Base-by-base conservation (phyloP, 1,140 invertebrate genomes). In the Pristionchus pacificus region DNA sequence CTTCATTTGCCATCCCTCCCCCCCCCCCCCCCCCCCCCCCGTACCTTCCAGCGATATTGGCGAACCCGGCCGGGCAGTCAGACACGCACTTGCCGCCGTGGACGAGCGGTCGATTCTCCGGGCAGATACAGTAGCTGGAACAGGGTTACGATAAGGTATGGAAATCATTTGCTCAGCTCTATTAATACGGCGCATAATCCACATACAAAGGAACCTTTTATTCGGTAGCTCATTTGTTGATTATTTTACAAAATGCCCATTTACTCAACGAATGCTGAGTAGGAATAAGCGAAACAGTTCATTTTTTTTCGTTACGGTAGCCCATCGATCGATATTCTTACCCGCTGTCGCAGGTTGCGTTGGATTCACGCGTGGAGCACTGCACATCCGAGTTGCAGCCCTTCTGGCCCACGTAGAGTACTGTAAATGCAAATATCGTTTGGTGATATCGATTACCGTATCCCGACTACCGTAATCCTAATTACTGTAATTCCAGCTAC, bases 1-100 rank as follows among this genome's bases (percentile, higher is more conserved):
- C 14, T n/a, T n/a, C 55, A 57, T 57, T 57, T n/a, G 55, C 14
- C 14, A 57, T 57, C 55, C 55, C 55, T 14, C 55, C n/a, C 55
- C 14, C 14, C 55, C 55, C 55, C n/a, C 55, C 14, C 14, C 55
- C 6, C 13, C 28, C 3, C n/a, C n/a, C 6, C 28, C 27, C 62
- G 14, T n/a, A 84, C 28, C 82, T 71, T 32, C 77, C 76, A 65
- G 80, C 80, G 66, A 82, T 84, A 55, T 84, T 80, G 15, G 84
- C 38, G 61, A 84, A 84, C 27, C 83, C 80, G 29, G 83, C 80
- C 27, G 80, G 80, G 61, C 80, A 82, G 60, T 62, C 59, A 27
- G 63, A 31, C 29, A 84, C 78, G 57, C 80, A 82, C 55, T 78
- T 76, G 31, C 76, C 75, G 63, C 77, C 70, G 61, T 84, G 80